phyloP scores from a whole-genome alignment of 2,113 vertebrate genomes.

The Apistogramma diplotaenia region DNA sequence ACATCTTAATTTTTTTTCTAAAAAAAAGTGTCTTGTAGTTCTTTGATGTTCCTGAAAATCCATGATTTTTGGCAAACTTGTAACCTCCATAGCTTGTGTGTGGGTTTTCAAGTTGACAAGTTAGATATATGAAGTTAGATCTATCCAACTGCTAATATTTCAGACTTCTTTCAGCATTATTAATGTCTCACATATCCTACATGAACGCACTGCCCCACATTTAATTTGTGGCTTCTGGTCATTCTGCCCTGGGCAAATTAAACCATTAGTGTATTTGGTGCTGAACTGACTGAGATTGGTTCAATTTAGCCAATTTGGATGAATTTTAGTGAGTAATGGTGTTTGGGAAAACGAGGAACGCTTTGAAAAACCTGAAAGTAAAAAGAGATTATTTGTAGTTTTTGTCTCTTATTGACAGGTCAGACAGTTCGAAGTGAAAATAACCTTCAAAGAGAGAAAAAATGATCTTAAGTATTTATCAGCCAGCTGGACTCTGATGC shows the following conservation, averaged over 20 bases:
- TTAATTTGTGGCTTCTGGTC: fast-evolving
- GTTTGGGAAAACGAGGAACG: neutral
- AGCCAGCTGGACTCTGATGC: neutral
- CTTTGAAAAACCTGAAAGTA: too few relatives aligned
- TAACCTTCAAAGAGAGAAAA: neutral
- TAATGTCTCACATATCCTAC: neutral
- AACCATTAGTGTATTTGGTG: neutral
- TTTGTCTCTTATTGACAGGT: neutral
- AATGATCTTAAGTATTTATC: neutral
- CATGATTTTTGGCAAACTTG: neutral
- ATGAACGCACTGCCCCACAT: neutral
- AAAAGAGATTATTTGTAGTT: too few relatives aligned
- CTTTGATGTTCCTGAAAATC: too few relatives aligned
- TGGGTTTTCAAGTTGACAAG: too few relatives aligned
- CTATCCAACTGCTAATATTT: too few relatives aligned
- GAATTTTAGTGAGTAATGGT: neutral
- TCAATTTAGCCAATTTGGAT: neutral
- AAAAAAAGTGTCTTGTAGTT: neutral
- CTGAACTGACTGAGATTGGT: fast-evolving
- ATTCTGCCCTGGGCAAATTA: neutral
- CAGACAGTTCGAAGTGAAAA: neutral
- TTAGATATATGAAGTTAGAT: too few relatives aligned
- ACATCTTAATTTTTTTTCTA: neutral
- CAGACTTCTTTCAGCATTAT: neutral
- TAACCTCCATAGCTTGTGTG: too few relatives aligned